phyloP scores from a whole-genome alignment of 2,113 vertebrate genomes.

The Colistium nudipinnis region DNA sequence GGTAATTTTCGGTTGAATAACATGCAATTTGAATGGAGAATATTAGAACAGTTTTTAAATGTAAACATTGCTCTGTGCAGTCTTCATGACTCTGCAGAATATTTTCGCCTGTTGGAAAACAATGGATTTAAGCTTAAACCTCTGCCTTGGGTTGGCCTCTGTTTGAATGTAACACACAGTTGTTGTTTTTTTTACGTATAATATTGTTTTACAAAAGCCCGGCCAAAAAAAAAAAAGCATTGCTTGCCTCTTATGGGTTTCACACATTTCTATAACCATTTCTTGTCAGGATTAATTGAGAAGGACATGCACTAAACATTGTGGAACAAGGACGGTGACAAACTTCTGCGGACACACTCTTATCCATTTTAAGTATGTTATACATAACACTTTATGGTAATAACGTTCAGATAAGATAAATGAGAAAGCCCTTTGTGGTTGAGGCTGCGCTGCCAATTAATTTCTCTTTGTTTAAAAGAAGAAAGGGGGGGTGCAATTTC shows the following conservation, averaged over 20 bases:
- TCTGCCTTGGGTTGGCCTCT: not conserved
- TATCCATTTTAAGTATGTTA: not conserved
- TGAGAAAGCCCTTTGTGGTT: not conserved
- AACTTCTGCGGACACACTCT: not conserved
- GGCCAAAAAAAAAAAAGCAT: not conserved
- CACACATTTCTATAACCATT: not conserved
- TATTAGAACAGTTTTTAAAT: not conserved
- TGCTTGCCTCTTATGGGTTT: not conserved
- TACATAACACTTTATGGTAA: not conserved
- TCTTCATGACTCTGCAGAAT: not conserved
- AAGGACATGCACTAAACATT: not conserved
- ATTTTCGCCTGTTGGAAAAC: not conserved
- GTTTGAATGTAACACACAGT: not conserved
- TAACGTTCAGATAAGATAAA: slow-evolving; percentile 4
- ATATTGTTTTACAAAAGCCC: not conserved
- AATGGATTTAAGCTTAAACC: not conserved
- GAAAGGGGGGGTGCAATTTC: slow-evolving; percentile 15
- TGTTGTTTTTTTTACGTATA: not conserved
- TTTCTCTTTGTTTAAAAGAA: slow-evolving; percentile 18
- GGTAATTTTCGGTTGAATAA: slow-evolving; percentile 9
- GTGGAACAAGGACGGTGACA: not conserved
- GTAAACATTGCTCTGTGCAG: not conserved
- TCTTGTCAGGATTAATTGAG: not conserved
- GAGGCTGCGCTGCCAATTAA: slow-evolving; percentile 14
- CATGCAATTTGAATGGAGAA: not conserved